A percentile compares a stretch with the other conserved stretches of the same genome.
Conservation (phyloP, 23 tunicate genomes). For the Ciona savignyi region DNA sequence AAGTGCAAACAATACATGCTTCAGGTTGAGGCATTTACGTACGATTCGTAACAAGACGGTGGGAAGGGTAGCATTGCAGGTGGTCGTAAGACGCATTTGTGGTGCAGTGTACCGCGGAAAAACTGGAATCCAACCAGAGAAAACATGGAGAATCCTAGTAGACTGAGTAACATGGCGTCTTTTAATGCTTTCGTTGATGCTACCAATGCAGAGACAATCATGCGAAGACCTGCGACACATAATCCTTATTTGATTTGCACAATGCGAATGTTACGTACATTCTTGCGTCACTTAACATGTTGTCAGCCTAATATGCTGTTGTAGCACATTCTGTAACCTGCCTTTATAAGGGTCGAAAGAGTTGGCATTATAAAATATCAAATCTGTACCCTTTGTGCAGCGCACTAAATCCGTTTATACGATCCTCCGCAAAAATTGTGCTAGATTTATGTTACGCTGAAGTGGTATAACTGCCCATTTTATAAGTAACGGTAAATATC, state of each 20-base stretch:
- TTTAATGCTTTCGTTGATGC: constrained; percentile 87
- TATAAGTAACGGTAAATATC: no score
- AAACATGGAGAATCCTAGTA: constrained; percentile 85
- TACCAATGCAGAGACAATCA: constrained; percentile 78
- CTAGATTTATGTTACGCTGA: no score
- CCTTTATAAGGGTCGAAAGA: no score
- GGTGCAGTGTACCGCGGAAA: constrained; percentile 67
- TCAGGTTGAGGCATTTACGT: background rate
- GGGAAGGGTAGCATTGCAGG: constrained; percentile 31
- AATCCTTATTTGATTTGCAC: background rate
- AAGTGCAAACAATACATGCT: background rate
- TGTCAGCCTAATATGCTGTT: no score
- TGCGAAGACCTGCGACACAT: constrained; percentile 52
- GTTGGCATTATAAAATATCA: background rate
- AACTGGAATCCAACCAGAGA: constrained; percentile 72
- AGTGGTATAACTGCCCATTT: no score
- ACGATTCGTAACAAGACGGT: background rate
- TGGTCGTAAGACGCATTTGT: constrained; percentile 62
- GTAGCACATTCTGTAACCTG: no score
- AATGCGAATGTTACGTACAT: no score
- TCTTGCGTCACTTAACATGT: background rate
- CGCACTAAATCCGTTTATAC: no score
- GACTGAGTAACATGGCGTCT: constrained; percentile 71
- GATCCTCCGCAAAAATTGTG: no score
- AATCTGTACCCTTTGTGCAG: background rate